These are phyloP conservation scores for Phoxinus phoxinus DNA, from an alignment of 2,113 vertebrate species.

Conservation along the genomic window DNA sequence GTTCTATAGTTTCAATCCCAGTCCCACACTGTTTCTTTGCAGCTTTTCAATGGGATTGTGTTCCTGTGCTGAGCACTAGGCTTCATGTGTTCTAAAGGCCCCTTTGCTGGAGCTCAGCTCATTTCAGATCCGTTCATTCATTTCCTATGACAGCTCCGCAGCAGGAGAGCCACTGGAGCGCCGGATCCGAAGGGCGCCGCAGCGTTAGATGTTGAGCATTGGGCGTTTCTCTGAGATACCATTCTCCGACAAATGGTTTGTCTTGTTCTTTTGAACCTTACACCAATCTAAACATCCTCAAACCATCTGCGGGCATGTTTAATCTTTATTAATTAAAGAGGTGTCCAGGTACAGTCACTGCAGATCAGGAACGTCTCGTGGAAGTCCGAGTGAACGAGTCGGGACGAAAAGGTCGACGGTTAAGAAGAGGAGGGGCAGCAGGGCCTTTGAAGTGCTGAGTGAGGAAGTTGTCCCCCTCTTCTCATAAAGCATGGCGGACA, in stretches of 20 bases:
- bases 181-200: not conserved
- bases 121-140: not conserved
- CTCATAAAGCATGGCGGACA: slow-evolving; percentile 34
- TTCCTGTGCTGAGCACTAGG: not conserved
- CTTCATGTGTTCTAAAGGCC: not conserved
- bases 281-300: not conserved
- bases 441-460: slow-evolving; percentile 28
- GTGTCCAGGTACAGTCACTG: not conserved
- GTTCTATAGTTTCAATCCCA: not conserved
- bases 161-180: slow-evolving; percentile 6
- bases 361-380: not conserved
- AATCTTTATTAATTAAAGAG: not conserved
- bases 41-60: not conserved
- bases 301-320: not conserved
- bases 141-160: slow-evolving; percentile 10
- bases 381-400: not conserved
- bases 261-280: slow-evolving; percentile 12
- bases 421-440: not conserved
- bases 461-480: slow-evolving; percentile 4
- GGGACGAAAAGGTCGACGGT: not conserved
- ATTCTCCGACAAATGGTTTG: not conserved
- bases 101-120: slow-evolving; percentile 13
- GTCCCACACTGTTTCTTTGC: not conserved
- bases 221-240: not conserved
- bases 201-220: not conserved